A percentile compares a stretch with the other conserved stretches of the same genome.
These are phyloP conservation scores for Exaiptasia diaphana DNA, from an alignment of 64 coral and sea anemone genomes.

Conservation along the genomic window DNA sequence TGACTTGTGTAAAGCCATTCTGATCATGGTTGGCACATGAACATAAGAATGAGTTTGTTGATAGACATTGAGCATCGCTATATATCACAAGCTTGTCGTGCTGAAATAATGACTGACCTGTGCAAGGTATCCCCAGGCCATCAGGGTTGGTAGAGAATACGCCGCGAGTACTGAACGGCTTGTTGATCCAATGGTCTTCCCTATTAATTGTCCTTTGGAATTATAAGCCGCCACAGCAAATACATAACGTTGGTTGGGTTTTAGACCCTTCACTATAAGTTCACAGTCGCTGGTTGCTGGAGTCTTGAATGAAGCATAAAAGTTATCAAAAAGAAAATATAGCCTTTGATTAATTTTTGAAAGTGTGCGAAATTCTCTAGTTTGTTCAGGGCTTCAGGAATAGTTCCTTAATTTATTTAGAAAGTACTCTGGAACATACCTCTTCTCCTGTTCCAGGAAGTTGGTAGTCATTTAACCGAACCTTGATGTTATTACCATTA, in stretches of 20 bases:
- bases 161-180: slow-evolving; percentile 66
- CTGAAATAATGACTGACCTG: too few species aligned
- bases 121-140: slow-evolving; percentile 93
- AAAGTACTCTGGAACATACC: slow-evolving; percentile 27
- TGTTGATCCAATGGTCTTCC: slow-evolving; percentile 72
- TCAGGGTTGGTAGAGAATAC: slow-evolving; percentile 69
- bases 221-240: slow-evolving; percentile 90
- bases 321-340: neutral
- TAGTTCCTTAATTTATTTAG: neutral
- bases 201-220: slow-evolving; percentile 68
- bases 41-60: too few species aligned
- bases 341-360: neutral
- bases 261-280: slow-evolving; percentile 71
- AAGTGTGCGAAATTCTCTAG: too few species aligned
- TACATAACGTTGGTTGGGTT: slow-evolving; percentile 77
- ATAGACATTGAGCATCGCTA: too few species aligned
- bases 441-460: slow-evolving; percentile 86
- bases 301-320: slow-evolving; percentile 26
- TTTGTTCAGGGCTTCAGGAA: too few species aligned
- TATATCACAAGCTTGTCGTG: too few species aligned
- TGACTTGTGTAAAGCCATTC: too few species aligned
- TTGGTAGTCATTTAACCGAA: slow-evolving; percentile 91
- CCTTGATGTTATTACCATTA: slow-evolving; percentile 90
- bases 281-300: slow-evolving; percentile 67
- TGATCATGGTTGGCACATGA: too few species aligned